These are phyloP conservation scores for Drosophila robusta DNA, from an alignment of 2,888 invertebrate species.

Conservation along the genomic window DNA sequence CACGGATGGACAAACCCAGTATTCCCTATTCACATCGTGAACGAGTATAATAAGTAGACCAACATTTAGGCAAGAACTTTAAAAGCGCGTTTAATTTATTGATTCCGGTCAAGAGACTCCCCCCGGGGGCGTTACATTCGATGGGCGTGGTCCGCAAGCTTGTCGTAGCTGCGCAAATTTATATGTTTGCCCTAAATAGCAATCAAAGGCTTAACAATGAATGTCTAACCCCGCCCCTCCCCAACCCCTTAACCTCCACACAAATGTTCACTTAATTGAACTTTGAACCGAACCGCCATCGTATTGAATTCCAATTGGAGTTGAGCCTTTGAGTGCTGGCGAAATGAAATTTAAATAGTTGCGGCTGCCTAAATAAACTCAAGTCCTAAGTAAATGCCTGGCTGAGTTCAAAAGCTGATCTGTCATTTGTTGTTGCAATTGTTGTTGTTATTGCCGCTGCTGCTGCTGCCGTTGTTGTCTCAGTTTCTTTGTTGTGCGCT, in stretches of 20 bases:
- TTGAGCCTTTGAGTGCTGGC: constrained; percentile 41
- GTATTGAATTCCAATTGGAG: constrained; percentile 37
- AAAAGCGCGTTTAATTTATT: constrained; percentile 69
- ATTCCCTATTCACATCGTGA: too few relatives aligned
- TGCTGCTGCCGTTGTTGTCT: constrained; percentile 19
- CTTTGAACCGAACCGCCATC: constrained; percentile 60
- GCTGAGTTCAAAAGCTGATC: constrained; percentile 47
- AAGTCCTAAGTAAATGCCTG: constrained; percentile 30
- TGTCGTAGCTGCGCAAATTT: constrained; percentile 57
- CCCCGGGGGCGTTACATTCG: background rate
- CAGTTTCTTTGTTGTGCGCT: constrained; percentile 17
- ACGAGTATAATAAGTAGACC: background rate
- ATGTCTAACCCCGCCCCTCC: constrained; percentile 1
- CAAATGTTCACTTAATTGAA: constrained; percentile 72
- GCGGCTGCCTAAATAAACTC: constrained; percentile 47
- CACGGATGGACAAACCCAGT: too few relatives aligned
- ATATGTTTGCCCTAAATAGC: constrained; percentile 73
- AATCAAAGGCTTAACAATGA: constrained; percentile 70
- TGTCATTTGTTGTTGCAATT: constrained; percentile 45
- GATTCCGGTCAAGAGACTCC: constrained; percentile 48
- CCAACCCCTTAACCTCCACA: constrained; percentile 7
- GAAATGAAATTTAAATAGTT: constrained; percentile 61
- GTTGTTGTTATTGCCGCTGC: constrained; percentile 13
- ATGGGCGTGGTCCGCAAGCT: constrained; percentile 25
- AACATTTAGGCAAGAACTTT: constrained; percentile 31